These are phyloP conservation scores for Dyspetes luteomarginatus DNA, from an alignment of 2,888 invertebrate species.

Conservation along the genomic window DNA sequence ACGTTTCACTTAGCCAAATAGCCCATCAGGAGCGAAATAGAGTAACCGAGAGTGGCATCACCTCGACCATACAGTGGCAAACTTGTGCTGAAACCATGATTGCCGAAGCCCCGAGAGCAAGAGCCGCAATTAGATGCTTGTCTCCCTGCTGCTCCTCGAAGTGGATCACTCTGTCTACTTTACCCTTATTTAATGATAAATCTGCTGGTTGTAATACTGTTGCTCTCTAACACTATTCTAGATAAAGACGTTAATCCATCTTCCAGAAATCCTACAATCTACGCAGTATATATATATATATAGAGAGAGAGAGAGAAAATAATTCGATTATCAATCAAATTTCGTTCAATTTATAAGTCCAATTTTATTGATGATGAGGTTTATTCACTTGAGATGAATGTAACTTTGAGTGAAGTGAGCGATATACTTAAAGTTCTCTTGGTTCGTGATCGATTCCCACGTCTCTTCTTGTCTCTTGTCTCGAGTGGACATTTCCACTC, in stretches of 20 bases:
- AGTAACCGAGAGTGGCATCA: conserved; percentile 3
- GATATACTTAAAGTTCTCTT: background rate
- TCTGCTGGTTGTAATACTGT: conserved; percentile 10
- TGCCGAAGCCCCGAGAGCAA: conserved; percentile 31
- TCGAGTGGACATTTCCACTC: conserved; percentile 4
- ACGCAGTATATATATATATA: too few relatives aligned
- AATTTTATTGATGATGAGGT: too few relatives aligned
- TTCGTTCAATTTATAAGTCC: background rate
- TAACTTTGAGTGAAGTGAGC: background rate
- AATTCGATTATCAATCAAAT: background rate
- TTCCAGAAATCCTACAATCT: background rate
- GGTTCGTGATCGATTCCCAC: background rate
- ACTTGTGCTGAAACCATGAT: conserved; percentile 35
- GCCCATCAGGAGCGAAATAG: conserved; percentile 25
- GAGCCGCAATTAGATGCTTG: conserved; percentile 28
- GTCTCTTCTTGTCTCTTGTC: conserved; percentile 10
- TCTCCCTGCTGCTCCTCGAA: background rate
- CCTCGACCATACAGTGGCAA: conserved; percentile 36
- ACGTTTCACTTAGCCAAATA: conserved; percentile 47
- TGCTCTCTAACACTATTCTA: background rate
- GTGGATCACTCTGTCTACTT: conserved; percentile 9
- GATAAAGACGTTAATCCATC: background rate
- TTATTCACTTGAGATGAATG: too few relatives aligned
- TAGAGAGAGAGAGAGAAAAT: too few relatives aligned
- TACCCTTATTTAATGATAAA: background rate